phyloP scores from a whole-genome alignment of 1,140 invertebrate species.

The Zaprionus nigranus region DNA sequence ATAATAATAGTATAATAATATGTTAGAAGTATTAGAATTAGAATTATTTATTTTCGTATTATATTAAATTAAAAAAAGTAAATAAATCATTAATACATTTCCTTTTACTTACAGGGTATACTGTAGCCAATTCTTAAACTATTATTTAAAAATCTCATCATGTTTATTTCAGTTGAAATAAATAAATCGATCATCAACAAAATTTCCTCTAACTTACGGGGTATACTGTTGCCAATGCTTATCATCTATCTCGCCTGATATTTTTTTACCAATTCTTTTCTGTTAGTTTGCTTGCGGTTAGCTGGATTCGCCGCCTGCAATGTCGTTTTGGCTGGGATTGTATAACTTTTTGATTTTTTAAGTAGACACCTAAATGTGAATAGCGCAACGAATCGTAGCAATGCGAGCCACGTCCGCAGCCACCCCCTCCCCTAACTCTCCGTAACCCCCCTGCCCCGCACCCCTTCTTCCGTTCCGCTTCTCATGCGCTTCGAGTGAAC shows the following conservation, averaged over 20 bases:
- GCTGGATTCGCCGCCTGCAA: conserved; percentile 37
- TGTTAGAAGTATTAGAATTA: too few species aligned
- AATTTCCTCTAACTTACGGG: neutral
- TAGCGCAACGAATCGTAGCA: conserved; percentile 80
- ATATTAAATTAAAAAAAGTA: too few species aligned
- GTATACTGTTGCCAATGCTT: neutral
- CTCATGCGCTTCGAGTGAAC: conserved; percentile 49
- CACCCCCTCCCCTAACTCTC: neutral
- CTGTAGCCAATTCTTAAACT: neutral
- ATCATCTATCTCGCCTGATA: neutral
- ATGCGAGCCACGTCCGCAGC: conserved; percentile 46
- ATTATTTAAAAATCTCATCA: too few species aligned
- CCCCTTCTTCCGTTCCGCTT: conserved; percentile 12
- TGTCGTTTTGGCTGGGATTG: conserved; percentile 60
- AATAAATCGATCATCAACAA: too few species aligned
- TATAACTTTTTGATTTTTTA: conserved; percentile 82
- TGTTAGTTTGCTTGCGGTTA: conserved; percentile 41
- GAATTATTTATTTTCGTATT: too few species aligned
- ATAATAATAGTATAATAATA: too few species aligned
- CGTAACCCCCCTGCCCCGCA: neutral
- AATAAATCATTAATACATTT: too few species aligned
- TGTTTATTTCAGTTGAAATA: too few species aligned
- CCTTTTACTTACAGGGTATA: neutral
- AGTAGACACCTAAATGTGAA: conserved; percentile 83
- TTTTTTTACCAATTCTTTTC: conserved; percentile 15